Evolutionary conservation across 2,888 invertebrate species (phyloP), one percentile per base, ranked within the genome.

Genomic region (Cecidostiba fungosa): DNA sequence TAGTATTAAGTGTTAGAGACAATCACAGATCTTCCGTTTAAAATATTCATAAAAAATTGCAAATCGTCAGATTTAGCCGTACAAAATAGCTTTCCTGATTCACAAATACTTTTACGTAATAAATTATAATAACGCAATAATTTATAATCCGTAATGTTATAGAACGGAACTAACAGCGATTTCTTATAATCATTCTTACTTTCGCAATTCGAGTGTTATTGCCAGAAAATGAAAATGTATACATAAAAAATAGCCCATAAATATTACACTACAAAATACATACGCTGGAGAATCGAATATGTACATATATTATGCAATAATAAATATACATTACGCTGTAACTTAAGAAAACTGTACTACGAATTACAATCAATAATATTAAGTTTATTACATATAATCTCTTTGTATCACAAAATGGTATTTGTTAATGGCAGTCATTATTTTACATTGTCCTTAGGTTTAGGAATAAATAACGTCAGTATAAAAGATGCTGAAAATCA

Each of bases 401-500:
- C 50, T 50, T 50, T 3, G 19, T 50, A 50, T 50, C 50, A 50
- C 50, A 50, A 50, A 50, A 4, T 19, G 4, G 3, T 50, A 50
- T 50, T 50, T 50, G 0, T 10, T 50, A 19, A 50, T 50, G 19
- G 50, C 50, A 50, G 19, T 50, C 3, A n/a, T 59, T 39, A 70
- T 70, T 70, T 70, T 6, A 70, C 70, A 19, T 70, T 32, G 1
- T 50, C 81, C 50, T 74, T 74, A 12, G 74, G 62, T 66, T 76
- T 82, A 12, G 82, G 82, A n/a, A 82, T 69, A 29, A 82, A 73
- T 16, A 76, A 1, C 8, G 66, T 66, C 12, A 82, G 66, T 43
- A 82, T 47, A 29, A 73, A 82, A 19, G 82, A 26, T n/a, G 29
- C 82, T 82, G 74, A 82, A 82, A 82, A 26, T 29, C 8, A 82